These are phyloP conservation scores for Cryptomyrus ogoouensis DNA, from an alignment of 2,113 vertebrate genomes.

Conservation along the genomic window DNA sequence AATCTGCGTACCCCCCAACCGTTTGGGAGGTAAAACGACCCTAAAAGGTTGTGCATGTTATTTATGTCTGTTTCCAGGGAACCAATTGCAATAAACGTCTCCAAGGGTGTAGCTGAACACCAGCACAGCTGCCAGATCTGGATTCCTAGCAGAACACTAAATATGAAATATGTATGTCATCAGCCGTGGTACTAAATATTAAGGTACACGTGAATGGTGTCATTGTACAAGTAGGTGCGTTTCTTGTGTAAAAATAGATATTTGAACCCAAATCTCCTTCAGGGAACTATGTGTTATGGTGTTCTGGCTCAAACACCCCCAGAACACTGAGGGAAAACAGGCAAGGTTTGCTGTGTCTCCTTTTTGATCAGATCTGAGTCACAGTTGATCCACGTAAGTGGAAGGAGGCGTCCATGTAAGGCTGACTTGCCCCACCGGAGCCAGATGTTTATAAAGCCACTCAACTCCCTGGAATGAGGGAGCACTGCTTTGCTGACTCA, in stretches of 20 bases:
- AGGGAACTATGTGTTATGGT: constrained; percentile 29
- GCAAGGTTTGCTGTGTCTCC: too few relatives aligned
- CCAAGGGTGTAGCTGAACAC: neutral
- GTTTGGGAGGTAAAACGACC: neutral
- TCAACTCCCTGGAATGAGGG: constrained; percentile 44
- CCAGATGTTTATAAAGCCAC: constrained; percentile 48
- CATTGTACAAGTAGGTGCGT: neutral
- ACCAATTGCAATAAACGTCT: neutral
- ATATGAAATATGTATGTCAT: neutral
- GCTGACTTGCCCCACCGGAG: constrained; percentile 35
- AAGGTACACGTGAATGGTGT: neutral
- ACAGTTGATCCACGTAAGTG: constrained; percentile 33
- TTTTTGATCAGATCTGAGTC: constrained; percentile 39
- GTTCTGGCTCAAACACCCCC: constrained; percentile 8
- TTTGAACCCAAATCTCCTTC: neutral
- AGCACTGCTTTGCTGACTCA: constrained; percentile 59
- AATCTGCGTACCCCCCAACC: neutral
- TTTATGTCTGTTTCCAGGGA: constrained; percentile 11
- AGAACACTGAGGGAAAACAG: constrained; percentile 33
- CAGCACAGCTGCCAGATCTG: neutral
- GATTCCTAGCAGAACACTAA: constrained; percentile 1
- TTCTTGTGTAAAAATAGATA: neutral
- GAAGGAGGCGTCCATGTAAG: constrained; percentile 38
- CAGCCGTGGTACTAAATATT: neutral
- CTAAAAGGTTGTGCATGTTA: constrained; percentile 10